Percentiles rank a stretch among this genome's conserved stretches.
Evolutionary conservation across 2,113 vertebrate species (phyloP).

Genomic region (Chiloscyllium plagiosum): DNA sequence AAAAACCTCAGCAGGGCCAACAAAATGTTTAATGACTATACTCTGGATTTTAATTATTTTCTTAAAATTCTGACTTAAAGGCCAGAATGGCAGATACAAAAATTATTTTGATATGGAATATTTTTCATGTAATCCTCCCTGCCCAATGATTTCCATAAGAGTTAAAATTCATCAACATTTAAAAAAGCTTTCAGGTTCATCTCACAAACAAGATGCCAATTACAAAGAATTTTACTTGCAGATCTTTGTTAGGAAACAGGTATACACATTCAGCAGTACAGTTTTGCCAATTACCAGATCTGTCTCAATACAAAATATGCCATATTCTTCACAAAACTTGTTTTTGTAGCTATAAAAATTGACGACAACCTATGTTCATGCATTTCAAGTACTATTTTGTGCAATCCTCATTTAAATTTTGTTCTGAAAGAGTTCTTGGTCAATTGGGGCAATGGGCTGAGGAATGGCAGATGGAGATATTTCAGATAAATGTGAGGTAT

Average conservation of each 20-base stretch:
- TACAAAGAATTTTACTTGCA: constrained; percentile 10
- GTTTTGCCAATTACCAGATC: constrained; percentile 38
- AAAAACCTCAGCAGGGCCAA: not conserved
- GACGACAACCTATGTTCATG: constrained; percentile 50
- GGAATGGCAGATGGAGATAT: too few species aligned
- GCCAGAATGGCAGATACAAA: constrained; percentile 25
- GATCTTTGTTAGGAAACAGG: constrained; percentile 11
- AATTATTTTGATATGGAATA: constrained; percentile 5
- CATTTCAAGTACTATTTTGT: constrained; percentile 71
- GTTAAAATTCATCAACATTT: constrained; percentile 30
- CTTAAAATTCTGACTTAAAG: not conserved
- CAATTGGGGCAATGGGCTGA: too few species aligned
- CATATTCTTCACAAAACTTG: constrained; percentile 41
- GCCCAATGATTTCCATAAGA: constrained; percentile 15
- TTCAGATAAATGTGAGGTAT: too few species aligned
- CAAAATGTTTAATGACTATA: constrained; percentile 20
- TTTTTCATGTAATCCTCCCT: constrained; percentile 14
- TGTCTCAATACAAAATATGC: constrained; percentile 39
- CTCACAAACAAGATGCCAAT: constrained; percentile 36
- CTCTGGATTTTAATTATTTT: constrained; percentile 28
- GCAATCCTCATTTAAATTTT: constrained; percentile 71
- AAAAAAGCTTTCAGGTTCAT: constrained; percentile 35
- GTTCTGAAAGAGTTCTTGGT: too few species aligned
- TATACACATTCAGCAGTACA: constrained; percentile 31
- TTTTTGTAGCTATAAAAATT: constrained; percentile 36